These are phyloP conservation scores for Wasmannia auropunctata DNA, from an alignment of 1,140 invertebrate genomes.

Conservation along the genomic window DNA sequence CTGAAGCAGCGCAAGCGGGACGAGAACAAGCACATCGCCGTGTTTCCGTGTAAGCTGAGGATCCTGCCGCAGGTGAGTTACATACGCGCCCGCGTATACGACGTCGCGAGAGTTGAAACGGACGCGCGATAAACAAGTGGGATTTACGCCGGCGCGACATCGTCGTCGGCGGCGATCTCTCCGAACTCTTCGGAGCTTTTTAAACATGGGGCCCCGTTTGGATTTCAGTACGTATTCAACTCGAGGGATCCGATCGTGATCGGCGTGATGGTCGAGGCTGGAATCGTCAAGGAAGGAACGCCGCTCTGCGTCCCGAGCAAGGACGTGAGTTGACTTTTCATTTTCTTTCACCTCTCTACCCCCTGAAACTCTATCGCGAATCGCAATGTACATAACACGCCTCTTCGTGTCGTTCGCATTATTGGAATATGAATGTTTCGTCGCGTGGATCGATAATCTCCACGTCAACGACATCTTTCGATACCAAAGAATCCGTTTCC, in stretches of 20 bases:
- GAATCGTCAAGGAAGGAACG: constrained; percentile 97
- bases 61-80: constrained; percentile 91
- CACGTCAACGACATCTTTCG: not conserved
- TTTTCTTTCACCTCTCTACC: constrained; percentile 51
- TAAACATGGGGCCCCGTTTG: constrained; percentile 7
- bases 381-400: not conserved
- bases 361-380: constrained; percentile 32
- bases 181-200: not conserved
- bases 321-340: constrained; percentile 89
- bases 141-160: constrained; percentile 4
- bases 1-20: constrained; percentile 97
- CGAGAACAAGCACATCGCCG: constrained; percentile 97
- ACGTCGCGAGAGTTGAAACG: not conserved
- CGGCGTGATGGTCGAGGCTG: constrained; percentile 98
- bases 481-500: not conserved
- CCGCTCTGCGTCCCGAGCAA: constrained; percentile 98
- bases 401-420: constrained; percentile 6
- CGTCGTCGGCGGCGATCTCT: constrained; percentile 1
- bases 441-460: not conserved
- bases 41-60: constrained; percentile 98
- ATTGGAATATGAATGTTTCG: constrained; percentile 28
- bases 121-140: constrained; percentile 19
- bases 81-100: too few species aligned
- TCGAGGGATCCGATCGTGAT: constrained; percentile 98
- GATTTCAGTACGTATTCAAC: constrained; percentile 97